Evolutionary conservation across 2,888 invertebrate species (phyloP), one percentile per base, ranked within the genome.

Genomic region (Cephus pygmeus): DNA sequence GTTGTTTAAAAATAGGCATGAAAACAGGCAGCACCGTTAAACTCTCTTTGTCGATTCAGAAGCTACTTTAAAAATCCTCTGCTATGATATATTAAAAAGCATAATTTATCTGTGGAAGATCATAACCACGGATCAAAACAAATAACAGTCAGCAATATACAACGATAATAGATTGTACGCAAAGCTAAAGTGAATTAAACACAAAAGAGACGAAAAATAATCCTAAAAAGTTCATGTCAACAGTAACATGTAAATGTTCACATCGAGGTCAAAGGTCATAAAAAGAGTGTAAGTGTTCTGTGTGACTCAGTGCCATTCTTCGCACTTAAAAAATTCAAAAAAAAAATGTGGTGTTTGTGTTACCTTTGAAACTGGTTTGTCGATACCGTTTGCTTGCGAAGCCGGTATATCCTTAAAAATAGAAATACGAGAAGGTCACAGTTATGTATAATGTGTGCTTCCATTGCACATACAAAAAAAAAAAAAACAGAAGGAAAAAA

Each of bases 321-420:
- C 6, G 2, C 15, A 56, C 40, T 23, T 56, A 56, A 56, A 56
- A 73, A 73, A 73, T 73, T 75, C 73, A 40, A 4, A 12, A 76
- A 81, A 36, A 3, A 23, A 71, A 33, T 30, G 15, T 76, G 11
- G 4, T 23, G 40, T 23, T 15, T 40, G 77, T 79, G 84, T 86
- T 91, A 91, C 91, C 91, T 91, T 89, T 80, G 87, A 34, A 76
- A 81, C 84, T 84, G 89, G 88, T 88, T 90, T 89, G 86, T 88
- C 88, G 86, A 90, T 88, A 89, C 91, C 91, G 77, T 91, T 91
- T 80, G 86, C 85, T 88, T 90, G 88, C 74, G 87, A 84, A 80
- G 90, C 89, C 80, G 85, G 86, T 84, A 85, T 87, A 71, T 88
- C 89, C 86, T 90, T 90, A 76, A 87, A 88, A 87, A 84, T 80